phyloP scores from a whole-genome alignment of 1,140 invertebrate species.

The Scaptomyza hsui region DNA sequence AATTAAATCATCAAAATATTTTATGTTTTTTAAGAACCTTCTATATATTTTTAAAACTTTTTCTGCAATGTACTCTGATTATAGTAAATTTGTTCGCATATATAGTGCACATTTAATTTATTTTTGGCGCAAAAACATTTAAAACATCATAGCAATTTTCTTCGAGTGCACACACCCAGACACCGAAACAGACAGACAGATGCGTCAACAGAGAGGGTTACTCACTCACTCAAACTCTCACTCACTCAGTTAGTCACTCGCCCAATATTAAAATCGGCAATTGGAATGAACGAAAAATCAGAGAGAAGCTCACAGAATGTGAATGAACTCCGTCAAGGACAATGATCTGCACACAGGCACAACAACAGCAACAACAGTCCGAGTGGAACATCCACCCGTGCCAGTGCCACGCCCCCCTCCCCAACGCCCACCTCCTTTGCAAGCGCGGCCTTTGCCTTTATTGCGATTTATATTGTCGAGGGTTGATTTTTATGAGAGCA shows the following conservation, averaged over 20 bases:
- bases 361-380: not conserved
- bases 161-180: conserved; percentile 2
- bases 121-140: too few species aligned
- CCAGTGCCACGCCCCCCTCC: conserved; percentile 43
- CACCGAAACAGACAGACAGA: conserved; percentile 9
- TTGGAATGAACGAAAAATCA: conserved; percentile 52
- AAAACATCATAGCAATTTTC: not conserved
- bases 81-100: too few species aligned
- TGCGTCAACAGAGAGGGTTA: conserved; percentile 37
- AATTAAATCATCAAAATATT: too few species aligned
- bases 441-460: conserved; percentile 42
- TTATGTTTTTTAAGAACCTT: too few species aligned
- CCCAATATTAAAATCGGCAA: conserved; percentile 72
- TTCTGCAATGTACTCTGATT: too few species aligned
- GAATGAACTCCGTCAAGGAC: conserved; percentile 81
- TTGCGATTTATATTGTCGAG: conserved; percentile 72
- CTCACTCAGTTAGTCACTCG: conserved; percentile 6
- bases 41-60: too few species aligned
- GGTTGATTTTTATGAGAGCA: conserved; percentile 75
- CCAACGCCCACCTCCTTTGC: conserved; percentile 13
- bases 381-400: conserved; percentile 24
- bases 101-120: too few species aligned
- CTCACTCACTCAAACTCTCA: conserved; percentile 21
- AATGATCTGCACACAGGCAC: conserved; percentile 67
- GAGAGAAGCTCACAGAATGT: conserved; percentile 39